A percentile compares a stretch with the other conserved stretches of the same genome.
Evolutionary conservation across 2,113 vertebrate genomes (phyloP).

Genomic region (Salvelinus alpinus): DNA sequence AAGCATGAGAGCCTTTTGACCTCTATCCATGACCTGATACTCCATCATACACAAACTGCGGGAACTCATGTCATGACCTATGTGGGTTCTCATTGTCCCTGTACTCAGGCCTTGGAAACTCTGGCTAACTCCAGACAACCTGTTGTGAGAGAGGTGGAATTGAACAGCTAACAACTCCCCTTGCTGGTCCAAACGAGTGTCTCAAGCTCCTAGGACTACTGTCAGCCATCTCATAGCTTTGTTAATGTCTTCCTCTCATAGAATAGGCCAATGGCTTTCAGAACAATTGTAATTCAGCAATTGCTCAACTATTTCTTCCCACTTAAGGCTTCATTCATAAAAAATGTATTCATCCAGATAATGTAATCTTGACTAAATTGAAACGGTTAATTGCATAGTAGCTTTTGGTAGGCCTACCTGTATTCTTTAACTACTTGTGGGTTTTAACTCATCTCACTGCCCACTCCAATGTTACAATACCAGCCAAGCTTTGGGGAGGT

Average conservation of each 20-base stretch:
- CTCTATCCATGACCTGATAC: no score
- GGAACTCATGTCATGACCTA: background rate
- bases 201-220: background rate
- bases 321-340: no score
- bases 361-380: background rate
- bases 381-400: background rate
- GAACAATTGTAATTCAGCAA: background rate
- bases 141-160: background rate
- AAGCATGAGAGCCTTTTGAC: no score
- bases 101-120: background rate
- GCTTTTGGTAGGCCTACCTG: background rate
- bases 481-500: slow-evolving; percentile 28
- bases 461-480: slow-evolving; percentile 9
- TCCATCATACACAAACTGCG: no score
- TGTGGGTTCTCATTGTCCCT: background rate
- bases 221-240: no score
- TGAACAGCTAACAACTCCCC: background rate
- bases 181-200: background rate
- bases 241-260: background rate
- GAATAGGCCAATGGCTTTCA: background rate
- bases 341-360: background rate
- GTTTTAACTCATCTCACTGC: background rate
- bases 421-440: background rate
- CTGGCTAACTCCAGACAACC: background rate
- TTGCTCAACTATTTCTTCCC: background rate